Evolutionary conservation across 2,888 invertebrate genomes (phyloP).

Genomic region (Ctenicera cuprea): DNA sequence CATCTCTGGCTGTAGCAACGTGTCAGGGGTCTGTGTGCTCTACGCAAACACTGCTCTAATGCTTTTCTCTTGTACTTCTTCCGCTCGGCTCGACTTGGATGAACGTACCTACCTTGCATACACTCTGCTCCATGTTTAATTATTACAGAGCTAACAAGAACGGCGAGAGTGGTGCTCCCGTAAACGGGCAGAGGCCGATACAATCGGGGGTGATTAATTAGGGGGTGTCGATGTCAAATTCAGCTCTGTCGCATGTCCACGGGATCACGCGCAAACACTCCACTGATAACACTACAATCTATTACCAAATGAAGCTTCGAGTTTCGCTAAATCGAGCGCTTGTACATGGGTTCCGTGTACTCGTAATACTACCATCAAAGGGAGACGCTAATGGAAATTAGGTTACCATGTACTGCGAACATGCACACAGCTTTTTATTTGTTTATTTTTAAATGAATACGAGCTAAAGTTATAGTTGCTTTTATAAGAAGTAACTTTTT

Average conservation of each 20-base stretch:
- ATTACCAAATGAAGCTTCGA: slow-evolving; percentile 42
- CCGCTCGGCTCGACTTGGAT: slow-evolving; percentile 57
- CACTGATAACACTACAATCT: slow-evolving; percentile 42
- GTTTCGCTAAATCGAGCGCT: slow-evolving; percentile 40
- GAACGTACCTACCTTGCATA: slow-evolving; percentile 42
- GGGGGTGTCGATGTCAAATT: slow-evolving; percentile 50
- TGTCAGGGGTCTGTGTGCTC: slow-evolving; percentile 56
- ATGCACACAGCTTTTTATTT: too few species aligned
- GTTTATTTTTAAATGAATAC: too few species aligned
- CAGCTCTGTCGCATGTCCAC: slow-evolving; percentile 47
- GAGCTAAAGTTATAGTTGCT: too few species aligned
- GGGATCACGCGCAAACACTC: slow-evolving; percentile 47
- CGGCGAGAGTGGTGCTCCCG: slow-evolving; percentile 17
- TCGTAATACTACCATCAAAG: slow-evolving; percentile 17
- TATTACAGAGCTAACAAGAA: slow-evolving; percentile 46
- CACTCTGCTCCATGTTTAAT: slow-evolving; percentile 44
- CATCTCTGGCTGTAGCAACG: slow-evolving; percentile 57
- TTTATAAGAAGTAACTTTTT: too few species aligned
- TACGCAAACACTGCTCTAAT: slow-evolving; percentile 61
- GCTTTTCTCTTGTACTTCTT: slow-evolving; percentile 65
- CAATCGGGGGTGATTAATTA: slow-evolving; percentile 52
- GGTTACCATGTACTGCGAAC: background rate
- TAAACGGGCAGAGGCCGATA: slow-evolving; percentile 38
- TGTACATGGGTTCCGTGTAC: slow-evolving; percentile 12
- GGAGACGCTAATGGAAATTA: slow-evolving; percentile 27